A percentile compares a stretch with the other conserved stretches of the same genome.
Evolutionary conservation across 2,113 vertebrate genomes (phyloP).

Genomic region (Engystomops pustulosus): DNA sequence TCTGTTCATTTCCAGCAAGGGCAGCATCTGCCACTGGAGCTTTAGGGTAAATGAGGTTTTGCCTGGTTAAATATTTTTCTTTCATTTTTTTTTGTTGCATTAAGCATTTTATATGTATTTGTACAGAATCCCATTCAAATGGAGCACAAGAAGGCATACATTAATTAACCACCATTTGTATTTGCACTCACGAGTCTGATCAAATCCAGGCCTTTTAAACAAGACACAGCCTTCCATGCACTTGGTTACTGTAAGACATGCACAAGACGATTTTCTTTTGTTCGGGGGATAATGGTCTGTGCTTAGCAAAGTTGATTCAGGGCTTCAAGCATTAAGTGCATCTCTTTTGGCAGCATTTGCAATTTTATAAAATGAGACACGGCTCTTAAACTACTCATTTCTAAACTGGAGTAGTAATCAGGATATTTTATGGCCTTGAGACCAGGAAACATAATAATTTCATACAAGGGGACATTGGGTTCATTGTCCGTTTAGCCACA

Average conservation of each 20-base stretch:
- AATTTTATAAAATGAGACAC: constrained; percentile 52
- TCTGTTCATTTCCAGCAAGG: constrained; percentile 51
- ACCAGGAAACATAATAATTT: background rate
- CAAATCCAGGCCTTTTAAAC: constrained; percentile 59
- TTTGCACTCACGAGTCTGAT: constrained; percentile 53
- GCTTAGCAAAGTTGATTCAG: constrained; percentile 59
- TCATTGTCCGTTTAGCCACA: background rate
- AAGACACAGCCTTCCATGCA: constrained; percentile 41
- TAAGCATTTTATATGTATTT: constrained; percentile 60
- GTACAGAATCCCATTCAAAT: constrained; percentile 57
- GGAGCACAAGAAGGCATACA: constrained; percentile 60
- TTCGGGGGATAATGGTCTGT: constrained; percentile 52
- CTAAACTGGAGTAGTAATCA: constrained; percentile 35
- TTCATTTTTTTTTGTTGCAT: constrained; percentile 59
- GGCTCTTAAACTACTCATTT: constrained; percentile 35
- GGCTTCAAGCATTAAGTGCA: constrained; percentile 50
- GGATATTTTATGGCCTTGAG: constrained; percentile 38
- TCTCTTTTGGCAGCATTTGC: constrained; percentile 54
- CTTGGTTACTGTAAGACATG: constrained; percentile 52
- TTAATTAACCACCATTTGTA: constrained; percentile 56
- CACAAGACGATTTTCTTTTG: constrained; percentile 56
- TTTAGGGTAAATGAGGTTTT: constrained; percentile 41
- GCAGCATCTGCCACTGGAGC: constrained; percentile 53
- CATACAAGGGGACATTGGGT: background rate
- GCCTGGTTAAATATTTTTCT: constrained; percentile 16